Evolutionary conservation across 2,113 vertebrate genomes (phyloP).

Genomic region (Athene noctua): DNA sequence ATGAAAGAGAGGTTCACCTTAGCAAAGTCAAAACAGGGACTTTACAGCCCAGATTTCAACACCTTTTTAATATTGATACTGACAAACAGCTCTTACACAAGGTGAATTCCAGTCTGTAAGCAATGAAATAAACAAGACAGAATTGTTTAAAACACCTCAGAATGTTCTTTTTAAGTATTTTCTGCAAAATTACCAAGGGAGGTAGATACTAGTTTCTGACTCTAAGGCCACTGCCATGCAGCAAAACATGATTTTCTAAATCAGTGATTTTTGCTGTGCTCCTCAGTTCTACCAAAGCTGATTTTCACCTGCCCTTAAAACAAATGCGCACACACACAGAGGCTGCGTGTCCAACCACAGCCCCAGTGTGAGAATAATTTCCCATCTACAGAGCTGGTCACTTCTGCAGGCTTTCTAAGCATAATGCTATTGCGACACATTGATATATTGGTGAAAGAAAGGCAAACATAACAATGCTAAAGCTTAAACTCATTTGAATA

Average conservation of each 20-base stretch:
- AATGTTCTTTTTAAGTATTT: neutral
- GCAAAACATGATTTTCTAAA: neutral
- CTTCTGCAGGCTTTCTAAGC: neutral
- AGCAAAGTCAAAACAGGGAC: neutral
- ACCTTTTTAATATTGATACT: neutral
- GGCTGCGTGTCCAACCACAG: neutral
- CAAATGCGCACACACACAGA: neutral
- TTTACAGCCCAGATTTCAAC: neutral
- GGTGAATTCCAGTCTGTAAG: neutral
- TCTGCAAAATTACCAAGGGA: neutral
- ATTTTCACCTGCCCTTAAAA: neutral
- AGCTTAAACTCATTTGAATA: slow-evolving; percentile 56
- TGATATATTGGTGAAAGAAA: slow-evolving; percentile 55
- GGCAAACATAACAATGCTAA: slow-evolving; percentile 53
- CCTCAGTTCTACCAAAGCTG: neutral
- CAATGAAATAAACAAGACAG: neutral
- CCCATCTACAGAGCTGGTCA: neutral
- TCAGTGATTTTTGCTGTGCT: neutral
- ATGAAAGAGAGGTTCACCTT: neutral
- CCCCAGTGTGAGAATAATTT: slow-evolving; percentile 13
- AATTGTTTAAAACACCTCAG: neutral
- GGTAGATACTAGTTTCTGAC: neutral
- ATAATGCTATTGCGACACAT: slow-evolving; percentile 42
- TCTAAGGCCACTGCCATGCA: neutral
- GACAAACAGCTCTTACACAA: neutral